Base-by-base conservation (phyloP, 2,888 invertebrate genomes). In the Shargacucullia verbasci region DNA sequence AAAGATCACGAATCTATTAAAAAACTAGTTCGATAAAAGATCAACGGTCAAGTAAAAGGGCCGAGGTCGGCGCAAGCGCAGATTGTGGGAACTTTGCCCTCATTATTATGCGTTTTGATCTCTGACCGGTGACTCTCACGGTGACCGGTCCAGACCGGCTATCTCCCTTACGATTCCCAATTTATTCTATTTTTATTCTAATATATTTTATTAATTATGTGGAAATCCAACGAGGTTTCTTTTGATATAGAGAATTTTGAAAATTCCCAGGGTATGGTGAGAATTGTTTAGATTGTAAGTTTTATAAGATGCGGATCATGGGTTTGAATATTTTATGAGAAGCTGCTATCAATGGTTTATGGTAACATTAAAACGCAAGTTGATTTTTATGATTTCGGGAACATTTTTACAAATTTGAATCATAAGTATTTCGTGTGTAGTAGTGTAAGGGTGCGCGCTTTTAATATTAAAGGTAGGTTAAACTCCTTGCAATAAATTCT, bases 21-120 rank as follows among this genome's bases (percentile, higher is more conserved):
- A n/a, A 58, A 80, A 79, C 80, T 70, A 70, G 76, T 81, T 68
- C 46, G 44, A 78, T 76, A 63, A 62, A 79, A 85, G 91, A 87
- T 90, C 91, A 92, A 92, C 90, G 91, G 91, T 91, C 91, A 90
- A 83, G 80, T 74, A 75, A 77, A 61, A 70, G 76, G 68, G 80
- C 67, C 66, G 86, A 90, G 91, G 90, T 86, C 88, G 71, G 54
- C 53, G 47, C 52, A 57, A 7, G 2, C 82, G 85, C 85, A 84
- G 70, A 85, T 85, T 82, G 81, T 91, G 91, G 79, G 91, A 91
- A 91, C 79, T 53, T 1, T 60, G 57, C 45, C 76, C 78, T 74
- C 68, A 63, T 69, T 70, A 72, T 71, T 63, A 76, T 78, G 66
- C 73, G 50, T 50, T 44, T 37, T 87, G 88, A 89, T 84, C 90